A percentile compares a stretch with the other conserved stretches of the same genome.
phyloP scores from a whole-genome alignment of 1,140 invertebrate genomes.

The Saxidomus purpurata region DNA sequence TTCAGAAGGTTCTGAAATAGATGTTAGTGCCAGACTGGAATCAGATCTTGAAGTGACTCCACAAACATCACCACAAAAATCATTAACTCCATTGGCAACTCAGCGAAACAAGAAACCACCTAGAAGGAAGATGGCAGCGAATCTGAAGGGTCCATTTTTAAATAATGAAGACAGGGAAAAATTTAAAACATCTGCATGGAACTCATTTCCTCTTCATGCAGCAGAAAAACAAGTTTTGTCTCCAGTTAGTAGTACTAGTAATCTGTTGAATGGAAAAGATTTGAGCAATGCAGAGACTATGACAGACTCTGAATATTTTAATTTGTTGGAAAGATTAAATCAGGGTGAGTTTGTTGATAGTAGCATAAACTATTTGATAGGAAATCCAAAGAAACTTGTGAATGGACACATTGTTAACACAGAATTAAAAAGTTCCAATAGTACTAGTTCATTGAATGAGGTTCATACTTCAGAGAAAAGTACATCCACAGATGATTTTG shows the following conservation, averaged over 20 bases:
- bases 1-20: conserved; percentile 6
- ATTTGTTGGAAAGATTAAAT: background rate
- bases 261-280: background rate
- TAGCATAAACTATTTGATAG: conserved; percentile 49
- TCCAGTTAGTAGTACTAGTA: background rate
- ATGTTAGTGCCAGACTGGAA: background rate
- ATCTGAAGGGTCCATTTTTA: conserved; percentile 39
- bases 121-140: conserved; percentile 22
- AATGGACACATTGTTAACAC: background rate
- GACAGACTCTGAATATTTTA: conserved; percentile 48
- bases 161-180: conserved; percentile 39
- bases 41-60: background rate
- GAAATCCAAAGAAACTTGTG: conserved; percentile 42
- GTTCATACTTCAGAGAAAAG: conserved; percentile 42
- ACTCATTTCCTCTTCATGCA: conserved; percentile 21
- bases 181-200: conserved; percentile 37
- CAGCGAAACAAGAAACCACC: conserved; percentile 35
- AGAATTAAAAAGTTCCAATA: background rate
- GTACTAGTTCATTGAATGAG: background rate
- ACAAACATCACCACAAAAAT: background rate
- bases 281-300: background rate
- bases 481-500: conserved; percentile 49
- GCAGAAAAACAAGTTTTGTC: background rate
- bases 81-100: background rate
- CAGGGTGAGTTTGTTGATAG: conserved; percentile 42